Evolutionary conservation across 2,888 invertebrate species (phyloP).

Genomic region (Chrysodeixis includens): DNA sequence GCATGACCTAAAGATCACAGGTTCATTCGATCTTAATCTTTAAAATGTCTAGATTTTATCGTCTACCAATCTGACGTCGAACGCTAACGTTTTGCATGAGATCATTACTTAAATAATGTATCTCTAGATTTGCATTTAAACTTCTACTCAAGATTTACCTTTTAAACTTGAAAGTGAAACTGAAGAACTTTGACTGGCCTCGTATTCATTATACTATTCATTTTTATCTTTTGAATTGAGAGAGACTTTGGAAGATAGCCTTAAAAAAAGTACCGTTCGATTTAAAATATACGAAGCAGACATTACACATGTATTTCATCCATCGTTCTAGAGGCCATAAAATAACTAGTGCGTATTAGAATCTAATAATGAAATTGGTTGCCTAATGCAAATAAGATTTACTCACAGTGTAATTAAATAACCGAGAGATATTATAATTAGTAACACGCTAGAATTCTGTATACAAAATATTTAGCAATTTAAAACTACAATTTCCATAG

Average conservation of each 20-base stretch:
- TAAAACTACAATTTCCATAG: background rate
- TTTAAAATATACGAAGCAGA: too few relatives aligned
- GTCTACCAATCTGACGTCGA: conserved; percentile 15
- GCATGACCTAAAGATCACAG: conserved; percentile 30
- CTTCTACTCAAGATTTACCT: background rate
- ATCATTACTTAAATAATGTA: background rate
- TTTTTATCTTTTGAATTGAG: too few relatives aligned
- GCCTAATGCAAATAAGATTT: conserved; percentile 15
- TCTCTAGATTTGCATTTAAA: background rate
- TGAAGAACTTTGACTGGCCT: background rate
- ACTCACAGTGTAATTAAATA: conserved; percentile 8
- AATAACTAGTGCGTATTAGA: conserved; percentile 30
- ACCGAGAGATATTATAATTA: background rate
- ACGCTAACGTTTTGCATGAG: conserved; percentile 8
- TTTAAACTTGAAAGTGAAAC: background rate
- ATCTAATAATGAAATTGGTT: conserved; percentile 12
- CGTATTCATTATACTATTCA: background rate
- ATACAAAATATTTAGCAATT: background rate
- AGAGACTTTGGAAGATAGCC: too few relatives aligned
- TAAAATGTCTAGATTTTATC: conserved; percentile 45
- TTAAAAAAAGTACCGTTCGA: too few relatives aligned
- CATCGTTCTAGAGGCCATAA: conserved; percentile 24
- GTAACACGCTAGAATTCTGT: too few relatives aligned
- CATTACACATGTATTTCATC: background rate
- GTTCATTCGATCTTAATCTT: conserved; percentile 32